phyloP scores from a whole-genome alignment of 2,113 vertebrate genomes.

The Sprattus sprattus region DNA sequence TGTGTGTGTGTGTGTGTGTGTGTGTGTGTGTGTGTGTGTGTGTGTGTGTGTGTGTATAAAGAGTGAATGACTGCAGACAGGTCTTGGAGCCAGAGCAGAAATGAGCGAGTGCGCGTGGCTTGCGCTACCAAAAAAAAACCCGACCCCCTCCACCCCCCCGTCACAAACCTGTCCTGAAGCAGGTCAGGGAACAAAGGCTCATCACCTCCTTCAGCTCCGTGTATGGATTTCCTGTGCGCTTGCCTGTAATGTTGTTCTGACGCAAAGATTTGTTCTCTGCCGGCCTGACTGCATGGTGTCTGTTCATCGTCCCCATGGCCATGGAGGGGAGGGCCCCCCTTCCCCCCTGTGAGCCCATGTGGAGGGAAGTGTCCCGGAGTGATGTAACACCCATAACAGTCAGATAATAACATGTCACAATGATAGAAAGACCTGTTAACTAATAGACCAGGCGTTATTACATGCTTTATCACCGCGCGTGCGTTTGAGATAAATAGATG shows the following conservation, averaged over 20 bases:
- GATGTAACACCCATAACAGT: constrained; percentile 49
- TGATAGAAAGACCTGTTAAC: constrained; percentile 75
- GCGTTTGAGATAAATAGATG: constrained; percentile 31
- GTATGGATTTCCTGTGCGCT: constrained; percentile 42
- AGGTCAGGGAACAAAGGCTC: constrained; percentile 34
- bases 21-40: neutral
- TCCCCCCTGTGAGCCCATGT: neutral
- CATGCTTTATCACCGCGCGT: constrained; percentile 62
- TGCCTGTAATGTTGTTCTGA: constrained; percentile 25
- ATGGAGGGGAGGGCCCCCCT: constrained; percentile 12
- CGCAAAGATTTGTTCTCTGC: constrained; percentile 40
- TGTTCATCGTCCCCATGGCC: constrained; percentile 29
- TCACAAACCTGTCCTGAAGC: neutral
- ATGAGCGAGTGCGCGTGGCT: neutral
- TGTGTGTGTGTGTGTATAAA: neutral
- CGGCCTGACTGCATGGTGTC: constrained; percentile 37
- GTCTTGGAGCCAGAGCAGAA: neutral
- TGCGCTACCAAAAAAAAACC: neutral
- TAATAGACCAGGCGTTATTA: constrained; percentile 69
- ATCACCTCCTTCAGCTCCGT: constrained; percentile 27
- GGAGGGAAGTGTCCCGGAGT: constrained; percentile 28
- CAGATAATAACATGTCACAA: constrained; percentile 76
- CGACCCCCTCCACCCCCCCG: neutral
- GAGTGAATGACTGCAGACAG: neutral
- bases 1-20: too few relatives aligned